Percentiles rank a stretch among this genome's conserved stretches.
phyloP scores from a whole-genome alignment of 2,113 vertebrate genomes.

The Proterorhinus semilunaris region DNA sequence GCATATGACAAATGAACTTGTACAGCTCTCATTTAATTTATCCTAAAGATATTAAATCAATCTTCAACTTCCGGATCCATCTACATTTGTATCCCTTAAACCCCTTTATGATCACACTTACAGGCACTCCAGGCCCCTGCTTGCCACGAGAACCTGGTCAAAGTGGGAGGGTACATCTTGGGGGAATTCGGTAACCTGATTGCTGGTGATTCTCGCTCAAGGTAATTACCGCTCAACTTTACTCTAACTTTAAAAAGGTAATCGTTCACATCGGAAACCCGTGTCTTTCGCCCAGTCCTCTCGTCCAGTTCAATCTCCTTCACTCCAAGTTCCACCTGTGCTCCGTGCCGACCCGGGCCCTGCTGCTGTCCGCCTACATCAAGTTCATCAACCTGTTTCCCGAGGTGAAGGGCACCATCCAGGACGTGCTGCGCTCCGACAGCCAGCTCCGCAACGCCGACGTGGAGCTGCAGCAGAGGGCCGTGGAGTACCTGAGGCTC shows the following conservation, averaged over 20 bases:
- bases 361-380: constrained; percentile 88
- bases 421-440: constrained; percentile 86
- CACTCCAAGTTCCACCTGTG: constrained; percentile 92
- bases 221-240: constrained; percentile 60
- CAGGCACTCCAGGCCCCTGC: constrained; percentile 88
- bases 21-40: no score
- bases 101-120: not conserved
- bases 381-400: constrained; percentile 93
- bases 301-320: constrained; percentile 88
- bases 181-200: constrained; percentile 91
- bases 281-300: constrained; percentile 66
- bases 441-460: constrained; percentile 89
- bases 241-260: no score
- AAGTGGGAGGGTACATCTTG: constrained; percentile 89
- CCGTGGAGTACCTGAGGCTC: constrained; percentile 88
- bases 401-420: constrained; percentile 87
- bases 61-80: no score
- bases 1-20: no score
- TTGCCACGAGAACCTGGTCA: constrained; percentile 91
- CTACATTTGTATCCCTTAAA: no score
- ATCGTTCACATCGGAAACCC: no score
- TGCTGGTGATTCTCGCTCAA: constrained; percentile 87
- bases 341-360: constrained; percentile 84
- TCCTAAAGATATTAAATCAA: no score
- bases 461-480: constrained; percentile 89